Base-by-base conservation (phyloP, 2,797 vertebrate genomes). In the Todus mexicanus region DNA sequence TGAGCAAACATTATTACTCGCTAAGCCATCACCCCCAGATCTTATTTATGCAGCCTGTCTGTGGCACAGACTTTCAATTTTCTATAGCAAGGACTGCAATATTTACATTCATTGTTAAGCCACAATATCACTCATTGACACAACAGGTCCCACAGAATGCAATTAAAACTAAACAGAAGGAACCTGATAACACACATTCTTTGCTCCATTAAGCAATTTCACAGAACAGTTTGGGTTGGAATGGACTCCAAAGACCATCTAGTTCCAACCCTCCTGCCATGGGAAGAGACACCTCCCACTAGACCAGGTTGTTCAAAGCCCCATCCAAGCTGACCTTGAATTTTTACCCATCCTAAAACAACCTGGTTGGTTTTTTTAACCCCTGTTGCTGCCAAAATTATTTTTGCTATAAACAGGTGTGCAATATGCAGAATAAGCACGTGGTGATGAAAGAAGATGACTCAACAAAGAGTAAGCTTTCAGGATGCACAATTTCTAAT, bases 331-430 rank as follows among this genome's bases (percentile, higher is more conserved):
- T 25, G 50, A 27, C 27, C 65, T 68, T 71, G 74, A 87, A 80
- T 80, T 92, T 86, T 68, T 86, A 73, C 43, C 37, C 76, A 54
- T 61, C 81, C 56, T 79, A 45, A 87, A 91, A 38, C 15, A 73
- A 81, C 47, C 74, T 73, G 51, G 35, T 54, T 33, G 21, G 40
- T 40, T 42, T 42, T 42, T 42, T 42, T 56, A 18, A 22, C 31
- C 21, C 7, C 74, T 25, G 12, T 29, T 93, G 57, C 42, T 18
- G 4, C n/a, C 19, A 4, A 70, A 90, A 87, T 70, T 38, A 73
- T 69, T 91, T 82, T 84, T 93, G 48, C 66, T 78, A 59, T 51
- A 38, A 95, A 69, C 90, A 93, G 45, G 76, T 89, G 77, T 57
- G 70, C 75, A 78, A 78, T 42, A 68, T 51, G 66, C 90, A 86